Base-by-base conservation (phyloP, 2,888 invertebrate species). In the Silvanus unidentatus region DNA sequence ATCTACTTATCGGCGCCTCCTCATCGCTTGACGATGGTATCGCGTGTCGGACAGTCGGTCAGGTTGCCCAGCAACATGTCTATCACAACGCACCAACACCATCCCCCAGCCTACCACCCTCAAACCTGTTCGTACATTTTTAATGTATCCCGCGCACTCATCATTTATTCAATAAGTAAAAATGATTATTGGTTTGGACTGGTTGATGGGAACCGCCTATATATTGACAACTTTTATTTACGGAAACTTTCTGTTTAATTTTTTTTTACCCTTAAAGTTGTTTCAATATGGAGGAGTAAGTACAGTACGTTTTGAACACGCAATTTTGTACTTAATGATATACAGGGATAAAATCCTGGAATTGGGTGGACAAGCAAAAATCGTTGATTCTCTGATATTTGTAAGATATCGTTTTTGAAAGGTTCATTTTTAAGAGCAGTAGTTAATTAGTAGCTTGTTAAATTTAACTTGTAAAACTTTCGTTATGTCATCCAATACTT, bases 1-100 rank as follows among this genome's bases (percentile, higher is more conserved):
- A 53, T 53, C 49, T 48, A 43, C 50, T 50, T 54, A 52, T 54
- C 50, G 52, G 45, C 57, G 54, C 58, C 49, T 50, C 57, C 56
- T 58, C 60, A 63, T 60, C 61, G 60, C 60, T 57, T 69, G 69
- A 69, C 67, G 69, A 68, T 67, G 57, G 63, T 66, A 67, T 69
- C 66, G 69, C 69, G 69, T 69, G 69, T 65, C 58, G 59, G 51
- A 54, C 56, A 56, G 49, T 47, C 47, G 48, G 16, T 9, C 16
- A 13, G 10, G 69, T 69, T 58, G 60, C 68, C 52, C 46, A 54
- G 68, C 66, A 67, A 69, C 68, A 50, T 55, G 57, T 63, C 66
- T 64, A 64, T 68, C 65, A 66, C 68, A 65, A 68, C 66, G 63
- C 53, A 15, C 27, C 46, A 53, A 54, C 51, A 40, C 37, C 16